Conservation (phyloP, 2,888 invertebrate species). For the Tanypteryx hageni region DNA sequence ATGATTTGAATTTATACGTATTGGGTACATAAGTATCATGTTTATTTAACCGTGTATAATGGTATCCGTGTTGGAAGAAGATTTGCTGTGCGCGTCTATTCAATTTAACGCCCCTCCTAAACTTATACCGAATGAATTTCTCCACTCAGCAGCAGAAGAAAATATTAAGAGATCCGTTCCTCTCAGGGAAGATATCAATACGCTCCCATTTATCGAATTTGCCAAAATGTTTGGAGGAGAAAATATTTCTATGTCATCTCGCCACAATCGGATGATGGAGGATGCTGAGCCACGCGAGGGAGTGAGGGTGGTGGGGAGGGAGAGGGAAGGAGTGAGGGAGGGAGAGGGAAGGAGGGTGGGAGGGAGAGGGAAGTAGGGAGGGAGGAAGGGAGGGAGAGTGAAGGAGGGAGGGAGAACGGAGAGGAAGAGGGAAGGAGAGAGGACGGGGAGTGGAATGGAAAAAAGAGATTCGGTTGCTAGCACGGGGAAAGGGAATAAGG, state of each 20-base stretch:
- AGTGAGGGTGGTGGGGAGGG: background rate
- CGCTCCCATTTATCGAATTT: background rate
- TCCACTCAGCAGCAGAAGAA: background rate
- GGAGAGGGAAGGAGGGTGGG: background rate
- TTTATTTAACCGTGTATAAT: no score
- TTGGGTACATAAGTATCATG: no score
- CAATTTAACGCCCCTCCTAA: no score
- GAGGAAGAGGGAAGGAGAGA: background rate
- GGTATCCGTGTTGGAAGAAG: no score
- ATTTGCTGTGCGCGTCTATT: no score
- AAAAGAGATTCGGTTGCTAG: background rate
- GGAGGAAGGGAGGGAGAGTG: background rate
- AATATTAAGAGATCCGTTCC: background rate
- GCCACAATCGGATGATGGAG: background rate
- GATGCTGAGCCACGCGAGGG: background rate
- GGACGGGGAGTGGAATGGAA: background rate
- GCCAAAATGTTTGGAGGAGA: background rate
- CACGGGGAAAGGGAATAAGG: no score
- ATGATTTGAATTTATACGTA: no score
- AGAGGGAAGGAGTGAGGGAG: background rate
- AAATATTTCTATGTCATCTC: background rate
- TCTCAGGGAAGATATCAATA: background rate
- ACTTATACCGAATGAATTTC: no score
- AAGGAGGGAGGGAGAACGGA: background rate
- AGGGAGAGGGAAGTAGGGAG: background rate